Evolutionary conservation across 2,888 invertebrate genomes (phyloP).

Genomic region (Lysandra bellargus): DNA sequence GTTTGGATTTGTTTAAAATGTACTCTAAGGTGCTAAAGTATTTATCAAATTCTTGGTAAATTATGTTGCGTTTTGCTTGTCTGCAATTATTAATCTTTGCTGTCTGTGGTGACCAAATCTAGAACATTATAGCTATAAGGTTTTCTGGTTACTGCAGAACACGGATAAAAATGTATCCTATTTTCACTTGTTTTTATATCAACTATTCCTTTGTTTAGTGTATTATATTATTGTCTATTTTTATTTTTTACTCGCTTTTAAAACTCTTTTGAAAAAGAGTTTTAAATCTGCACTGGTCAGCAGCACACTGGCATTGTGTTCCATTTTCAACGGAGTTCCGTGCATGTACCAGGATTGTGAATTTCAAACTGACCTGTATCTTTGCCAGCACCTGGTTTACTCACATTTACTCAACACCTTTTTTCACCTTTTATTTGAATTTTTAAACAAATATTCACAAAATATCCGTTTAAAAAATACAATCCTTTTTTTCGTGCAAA

Average conservation of each 20-base stretch:
- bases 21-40: neutral
- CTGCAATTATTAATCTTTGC: neutral
- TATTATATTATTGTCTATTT: neutral
- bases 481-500: no score
- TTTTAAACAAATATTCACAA: no score
- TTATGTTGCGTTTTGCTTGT: neutral
- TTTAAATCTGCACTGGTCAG: neutral
- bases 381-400: neutral
- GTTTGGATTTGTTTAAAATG: neutral
- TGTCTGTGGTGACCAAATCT: no score
- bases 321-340: neutral
- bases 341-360: neutral
- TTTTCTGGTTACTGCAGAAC: no score
- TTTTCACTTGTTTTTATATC: no score
- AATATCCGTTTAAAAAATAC: no score
- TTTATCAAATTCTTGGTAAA: neutral
- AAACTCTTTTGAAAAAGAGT: neutral
- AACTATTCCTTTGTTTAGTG: no score
- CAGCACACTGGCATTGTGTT: neutral
- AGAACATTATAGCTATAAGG: no score
- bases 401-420: neutral
- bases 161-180: no score
- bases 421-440: no score
- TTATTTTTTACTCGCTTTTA: neutral
- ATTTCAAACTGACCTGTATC: neutral